A percentile compares a stretch with the other conserved stretches of the same genome.
phyloP scores from a whole-genome alignment of 2,797 vertebrate genomes.

The Bucorvus abyssinicus region DNA sequence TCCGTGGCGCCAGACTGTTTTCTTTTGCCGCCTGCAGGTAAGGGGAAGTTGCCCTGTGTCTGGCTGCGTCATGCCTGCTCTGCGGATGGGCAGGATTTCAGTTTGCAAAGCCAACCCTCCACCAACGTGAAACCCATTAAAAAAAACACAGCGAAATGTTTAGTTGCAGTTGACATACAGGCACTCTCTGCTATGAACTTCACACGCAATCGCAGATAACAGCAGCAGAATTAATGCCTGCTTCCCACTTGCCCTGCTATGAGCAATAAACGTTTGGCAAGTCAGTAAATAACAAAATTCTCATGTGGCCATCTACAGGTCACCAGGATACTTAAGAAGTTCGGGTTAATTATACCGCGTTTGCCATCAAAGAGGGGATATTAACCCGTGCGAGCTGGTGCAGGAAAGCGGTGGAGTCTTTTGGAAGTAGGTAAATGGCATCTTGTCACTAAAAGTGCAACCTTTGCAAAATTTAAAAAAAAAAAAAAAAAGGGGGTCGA shows the following conservation, averaged over 20 bases:
- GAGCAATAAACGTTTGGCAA: conserved; percentile 66
- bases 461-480: neutral
- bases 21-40: conserved; percentile 56
- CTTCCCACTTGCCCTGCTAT: conserved; percentile 59
- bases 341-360: conserved; percentile 63
- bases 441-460: neutral
- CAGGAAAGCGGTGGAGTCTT: neutral
- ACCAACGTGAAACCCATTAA: neutral
- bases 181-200: conserved; percentile 27
- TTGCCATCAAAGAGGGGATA: conserved; percentile 60
- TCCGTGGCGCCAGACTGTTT: conserved; percentile 33
- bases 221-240: conserved; percentile 46
- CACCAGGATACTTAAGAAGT: conserved; percentile 70
- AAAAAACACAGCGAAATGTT: neutral
- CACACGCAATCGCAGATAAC: conserved; percentile 32
- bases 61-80: conserved; percentile 1
- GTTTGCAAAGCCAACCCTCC: neutral
- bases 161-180: conserved; percentile 51
- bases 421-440: conserved; percentile 5
- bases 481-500: neutral
- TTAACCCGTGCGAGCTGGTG: conserved; percentile 32
- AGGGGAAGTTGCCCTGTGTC: conserved; percentile 44
- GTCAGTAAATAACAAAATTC: conserved; percentile 70
- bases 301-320: conserved; percentile 72
- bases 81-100: neutral